Evolutionary conservation across 2,797 vertebrate species (phyloP).

Genomic region (Myotis vivesi): DNA sequence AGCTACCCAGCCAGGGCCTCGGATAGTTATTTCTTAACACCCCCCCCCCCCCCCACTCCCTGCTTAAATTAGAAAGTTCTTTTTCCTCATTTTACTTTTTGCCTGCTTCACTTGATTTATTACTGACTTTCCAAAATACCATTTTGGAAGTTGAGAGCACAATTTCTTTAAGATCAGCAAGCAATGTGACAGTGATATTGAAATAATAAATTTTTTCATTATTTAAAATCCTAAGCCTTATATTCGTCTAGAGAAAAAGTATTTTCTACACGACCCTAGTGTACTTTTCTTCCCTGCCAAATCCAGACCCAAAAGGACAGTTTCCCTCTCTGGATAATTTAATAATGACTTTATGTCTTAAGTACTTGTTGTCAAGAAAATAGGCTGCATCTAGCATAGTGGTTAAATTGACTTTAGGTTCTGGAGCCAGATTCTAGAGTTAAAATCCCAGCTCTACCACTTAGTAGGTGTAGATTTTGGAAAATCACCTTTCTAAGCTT

Average conservation of each 20-base stretch:
- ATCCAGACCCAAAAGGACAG: constrained; percentile 22
- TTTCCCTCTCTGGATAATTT: constrained; percentile 26
- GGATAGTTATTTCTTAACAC: not conserved
- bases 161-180: constrained; percentile 27
- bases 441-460: constrained; percentile 12
- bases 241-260: not conserved
- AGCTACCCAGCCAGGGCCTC: not conserved
- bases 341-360: constrained; percentile 34
- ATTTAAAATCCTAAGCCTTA: constrained; percentile 15
- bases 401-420: not conserved
- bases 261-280: not conserved
- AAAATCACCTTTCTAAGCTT: constrained; percentile 21
- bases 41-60: rapidly evolving
- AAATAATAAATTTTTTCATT: not conserved
- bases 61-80: constrained; percentile 23
- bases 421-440: constrained; percentile 14
- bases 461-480: not conserved
- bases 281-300: not conserved
- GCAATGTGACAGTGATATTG: not conserved
- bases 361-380: constrained; percentile 4
- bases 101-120: constrained; percentile 1
- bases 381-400: not conserved
- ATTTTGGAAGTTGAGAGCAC: constrained; percentile 13
- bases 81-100: constrained; percentile 39
- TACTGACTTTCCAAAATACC: constrained; percentile 40